Conservation (phyloP, 2,113 vertebrate genomes). For the Pangasianodon hypophthalmus region DNA sequence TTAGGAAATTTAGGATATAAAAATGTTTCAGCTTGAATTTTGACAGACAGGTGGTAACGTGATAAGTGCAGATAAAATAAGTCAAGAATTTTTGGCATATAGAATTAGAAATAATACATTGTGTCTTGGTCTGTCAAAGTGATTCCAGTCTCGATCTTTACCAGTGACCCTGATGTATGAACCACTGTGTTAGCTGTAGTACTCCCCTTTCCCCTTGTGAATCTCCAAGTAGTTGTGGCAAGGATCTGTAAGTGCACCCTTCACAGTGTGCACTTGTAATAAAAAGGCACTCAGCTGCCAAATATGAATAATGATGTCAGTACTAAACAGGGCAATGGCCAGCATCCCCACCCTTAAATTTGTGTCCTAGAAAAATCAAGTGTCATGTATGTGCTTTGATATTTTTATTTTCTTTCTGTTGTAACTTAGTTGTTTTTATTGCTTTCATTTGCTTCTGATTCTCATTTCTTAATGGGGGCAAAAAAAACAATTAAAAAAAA, state of each 20-base stretch:
- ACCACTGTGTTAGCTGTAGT: slow-evolving; percentile 52
- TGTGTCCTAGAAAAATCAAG: slow-evolving; percentile 50
- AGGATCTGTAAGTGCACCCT: slow-evolving; percentile 33
- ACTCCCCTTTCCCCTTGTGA: slow-evolving; percentile 26
- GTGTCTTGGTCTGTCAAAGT: slow-evolving; percentile 51
- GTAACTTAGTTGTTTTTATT: slow-evolving; percentile 28
- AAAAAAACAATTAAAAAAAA: slow-evolving; percentile 33
- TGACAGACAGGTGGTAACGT: not conserved
- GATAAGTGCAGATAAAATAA: slow-evolving; percentile 5
- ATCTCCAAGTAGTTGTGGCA: slow-evolving; percentile 1
- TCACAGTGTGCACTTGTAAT: slow-evolving; percentile 26
- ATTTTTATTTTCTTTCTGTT: slow-evolving; percentile 56
- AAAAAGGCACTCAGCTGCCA: slow-evolving; percentile 32
- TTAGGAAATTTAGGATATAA: not conserved
- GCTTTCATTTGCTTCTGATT: slow-evolving; percentile 53
- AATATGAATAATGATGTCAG: slow-evolving; percentile 50
- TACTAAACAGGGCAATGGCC: slow-evolving; percentile 31
- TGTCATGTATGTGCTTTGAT: slow-evolving; percentile 43
- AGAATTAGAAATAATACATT: slow-evolving; percentile 42
- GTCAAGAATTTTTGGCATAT: slow-evolving; percentile 14
- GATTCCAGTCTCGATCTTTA: slow-evolving; percentile 29
- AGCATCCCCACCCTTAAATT: slow-evolving; percentile 42
- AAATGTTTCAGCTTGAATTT: not conserved
- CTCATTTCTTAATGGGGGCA: slow-evolving; percentile 65
- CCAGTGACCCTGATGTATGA: slow-evolving; percentile 45